Evolutionary conservation across 2,888 invertebrate species (phyloP).

Genomic region (Salticus scenicus): DNA sequence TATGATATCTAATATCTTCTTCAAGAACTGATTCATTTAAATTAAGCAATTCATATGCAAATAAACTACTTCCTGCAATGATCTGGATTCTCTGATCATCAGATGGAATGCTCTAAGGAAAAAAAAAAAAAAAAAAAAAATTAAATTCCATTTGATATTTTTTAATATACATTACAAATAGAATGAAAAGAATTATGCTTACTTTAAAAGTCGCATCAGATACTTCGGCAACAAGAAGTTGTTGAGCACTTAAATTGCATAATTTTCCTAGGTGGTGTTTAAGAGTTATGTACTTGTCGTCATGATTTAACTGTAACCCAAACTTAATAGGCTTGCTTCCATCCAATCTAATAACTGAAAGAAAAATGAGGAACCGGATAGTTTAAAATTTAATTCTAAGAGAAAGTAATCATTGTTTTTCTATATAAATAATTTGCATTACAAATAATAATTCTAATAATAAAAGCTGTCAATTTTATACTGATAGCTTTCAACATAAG

Average conservation of each 20-base stretch:
- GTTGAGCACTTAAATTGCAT: slow-evolving; percentile 79
- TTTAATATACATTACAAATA: too few species aligned
- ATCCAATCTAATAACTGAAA: slow-evolving; percentile 84
- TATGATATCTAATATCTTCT: slow-evolving; percentile 73
- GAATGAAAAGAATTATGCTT: neutral
- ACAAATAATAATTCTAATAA: too few species aligned
- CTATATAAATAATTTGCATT: too few species aligned
- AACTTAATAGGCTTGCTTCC: slow-evolving; percentile 90
- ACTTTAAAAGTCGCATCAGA: slow-evolving; percentile 83
- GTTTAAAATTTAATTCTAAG: neutral
- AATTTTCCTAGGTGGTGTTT: slow-evolving; percentile 81
- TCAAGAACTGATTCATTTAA: slow-evolving; percentile 72
- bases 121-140: slow-evolving; percentile 9
- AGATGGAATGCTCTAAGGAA: slow-evolving; percentile 76
- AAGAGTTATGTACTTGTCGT: slow-evolving; percentile 85
- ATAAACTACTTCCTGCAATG: slow-evolving; percentile 77
- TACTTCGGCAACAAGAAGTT: slow-evolving; percentile 84
- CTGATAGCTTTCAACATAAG: too few species aligned
- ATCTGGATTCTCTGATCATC: slow-evolving; percentile 77
- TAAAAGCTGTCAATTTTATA: too few species aligned
- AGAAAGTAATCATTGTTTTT: too few species aligned
- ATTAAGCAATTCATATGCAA: slow-evolving; percentile 83
- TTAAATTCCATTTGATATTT: too few species aligned
- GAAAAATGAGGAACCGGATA: neutral
- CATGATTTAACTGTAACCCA: slow-evolving; percentile 87